A percentile compares a stretch with the other conserved stretches of the same genome.
Conservation (phyloP, 2,888 invertebrate species). For the Erpobdella octoculata region DNA sequence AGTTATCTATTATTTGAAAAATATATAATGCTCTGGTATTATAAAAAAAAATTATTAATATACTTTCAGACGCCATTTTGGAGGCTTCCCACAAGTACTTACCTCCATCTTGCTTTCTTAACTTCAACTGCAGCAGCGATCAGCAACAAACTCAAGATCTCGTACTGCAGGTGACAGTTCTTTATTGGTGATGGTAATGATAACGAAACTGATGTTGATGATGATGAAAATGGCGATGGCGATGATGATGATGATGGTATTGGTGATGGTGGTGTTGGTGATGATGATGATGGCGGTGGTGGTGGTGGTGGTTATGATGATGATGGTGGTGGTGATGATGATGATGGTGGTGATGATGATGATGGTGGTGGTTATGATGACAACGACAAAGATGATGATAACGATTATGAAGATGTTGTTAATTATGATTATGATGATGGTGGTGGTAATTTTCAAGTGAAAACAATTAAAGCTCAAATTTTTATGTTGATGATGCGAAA, state of each 20-base stretch:
- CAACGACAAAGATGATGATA: neutral
- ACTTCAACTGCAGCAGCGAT: neutral
- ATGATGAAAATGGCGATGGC: neutral
- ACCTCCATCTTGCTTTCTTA: neutral
- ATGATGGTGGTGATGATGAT: constrained; percentile 2
- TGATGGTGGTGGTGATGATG: neutral
- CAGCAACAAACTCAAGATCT: neutral
- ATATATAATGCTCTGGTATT: neutral
- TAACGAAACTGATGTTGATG: neutral
- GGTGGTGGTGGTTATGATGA: neutral
- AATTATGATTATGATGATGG: too few relatives aligned
- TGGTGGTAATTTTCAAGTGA: too few relatives aligned
- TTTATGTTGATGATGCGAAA: too few relatives aligned
- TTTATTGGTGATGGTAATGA: neutral
- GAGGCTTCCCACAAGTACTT: neutral
- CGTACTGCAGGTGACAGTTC: neutral
- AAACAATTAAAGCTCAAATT: too few relatives aligned
- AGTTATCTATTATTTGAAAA: neutral
- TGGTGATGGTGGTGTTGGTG: neutral
- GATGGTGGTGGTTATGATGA: neutral
- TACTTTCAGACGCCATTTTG: neutral
- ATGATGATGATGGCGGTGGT: too few relatives aligned
- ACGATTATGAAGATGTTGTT: neutral
- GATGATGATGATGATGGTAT: neutral
- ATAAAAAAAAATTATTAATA: neutral